Evolutionary conservation across 2,113 vertebrate species (phyloP), one percentile per base, ranked within the genome.

Genomic region (Ceyx melanurus): DNA sequence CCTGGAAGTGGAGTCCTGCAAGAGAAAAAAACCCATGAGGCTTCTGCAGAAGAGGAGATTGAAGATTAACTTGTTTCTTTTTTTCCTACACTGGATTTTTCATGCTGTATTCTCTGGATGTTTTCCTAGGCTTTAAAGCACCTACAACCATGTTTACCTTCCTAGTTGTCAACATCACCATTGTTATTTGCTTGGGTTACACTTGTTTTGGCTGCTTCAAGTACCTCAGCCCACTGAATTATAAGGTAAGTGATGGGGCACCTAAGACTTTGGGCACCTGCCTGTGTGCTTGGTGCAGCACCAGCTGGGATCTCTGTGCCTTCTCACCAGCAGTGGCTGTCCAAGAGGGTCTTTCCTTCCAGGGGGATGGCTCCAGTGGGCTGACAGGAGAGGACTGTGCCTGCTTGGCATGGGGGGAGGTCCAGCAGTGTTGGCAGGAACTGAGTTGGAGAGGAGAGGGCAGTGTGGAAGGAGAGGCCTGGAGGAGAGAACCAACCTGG

Each of bases 161-260:
- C 79, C 96, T 98, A 37, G 97, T 99, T 50, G 86, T 99, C 60
- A 97, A 97, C 66, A 68, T 98, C 81, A 99, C 99, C 13, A 95
- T 99, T 58, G 65, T 97, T 56, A 93, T 98, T 94, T 98, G 97
- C 61, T 40, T 99, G 83, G 85, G 96, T 94, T 98, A 98, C 84
- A 98, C 98, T 89, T 99, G 98, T 97, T 99, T 99, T 23, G 98
- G 98, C 50, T 97, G 97, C 88, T 99, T 99, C 94, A 98, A 98
- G 96, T 98, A 99, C 96, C 98, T 99, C 95, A 99, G 98, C 86
- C 98, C 99, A 5, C 96, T 98, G 92, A 98, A 98, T 95, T 99
- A 99, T 20, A 97, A 93, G 97, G 99, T 99, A 96, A 98, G 97
- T 56, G 40, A 43, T 74, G 68, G 60, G 67, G 67, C 8, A 31